These are phyloP conservation scores for Zeus faber DNA, from an alignment of 2,113 vertebrate genomes.

Conservation along the genomic window DNA sequence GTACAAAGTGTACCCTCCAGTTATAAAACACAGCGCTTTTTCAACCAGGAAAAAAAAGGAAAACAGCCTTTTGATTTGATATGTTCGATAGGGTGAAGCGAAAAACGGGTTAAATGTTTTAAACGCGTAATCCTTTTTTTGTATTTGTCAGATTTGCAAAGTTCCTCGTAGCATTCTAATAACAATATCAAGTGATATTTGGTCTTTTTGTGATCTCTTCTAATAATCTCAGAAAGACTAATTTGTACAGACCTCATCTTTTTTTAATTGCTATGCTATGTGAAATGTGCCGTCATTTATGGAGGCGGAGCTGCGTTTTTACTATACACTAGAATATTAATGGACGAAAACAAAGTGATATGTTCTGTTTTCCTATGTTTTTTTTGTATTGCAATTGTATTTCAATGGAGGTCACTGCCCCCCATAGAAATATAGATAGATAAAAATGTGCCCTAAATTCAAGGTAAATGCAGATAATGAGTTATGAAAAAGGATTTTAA, in stretches of 20 bases:
- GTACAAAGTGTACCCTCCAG: constrained; percentile 17
- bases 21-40: constrained; percentile 69
- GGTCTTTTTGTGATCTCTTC: constrained; percentile 32
- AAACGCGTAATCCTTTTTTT: constrained; percentile 61
- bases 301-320: constrained; percentile 19
- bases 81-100: constrained; percentile 66
- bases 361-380: no score
- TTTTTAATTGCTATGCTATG: constrained; percentile 16
- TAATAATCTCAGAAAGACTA: constrained; percentile 21
- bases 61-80: constrained; percentile 78
- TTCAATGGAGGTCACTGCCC: no score
- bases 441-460: no score
- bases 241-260: constrained; percentile 12
- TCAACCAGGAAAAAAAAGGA: no score
- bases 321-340: background rate
- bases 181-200: constrained; percentile 20
- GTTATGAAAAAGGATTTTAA: no score
- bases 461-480: no score
- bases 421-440: no score
- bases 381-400: no score
- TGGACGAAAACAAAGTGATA: no score
- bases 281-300: background rate
- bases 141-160: constrained; percentile 54
- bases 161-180: constrained; percentile 37
- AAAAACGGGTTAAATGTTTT: constrained; percentile 76